Percentiles rank a stretch among this genome's conserved stretches.
Evolutionary conservation across 1,140 invertebrate species (phyloP).

Genomic region (Drosophila suzukii): DNA sequence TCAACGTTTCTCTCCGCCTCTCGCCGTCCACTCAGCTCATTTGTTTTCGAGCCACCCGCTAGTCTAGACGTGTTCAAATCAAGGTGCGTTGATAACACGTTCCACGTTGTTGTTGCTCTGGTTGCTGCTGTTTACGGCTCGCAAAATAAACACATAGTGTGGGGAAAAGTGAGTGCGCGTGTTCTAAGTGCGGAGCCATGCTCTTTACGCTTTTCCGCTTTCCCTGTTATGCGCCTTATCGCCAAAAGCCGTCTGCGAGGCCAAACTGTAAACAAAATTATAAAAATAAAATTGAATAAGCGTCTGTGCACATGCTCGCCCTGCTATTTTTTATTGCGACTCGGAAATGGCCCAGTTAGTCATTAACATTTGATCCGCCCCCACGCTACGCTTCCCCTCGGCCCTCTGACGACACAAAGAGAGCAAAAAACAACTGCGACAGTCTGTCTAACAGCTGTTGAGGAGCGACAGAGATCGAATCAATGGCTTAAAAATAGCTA

Average conservation of each 20-base stretch:
- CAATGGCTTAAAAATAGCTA: constrained; percentile 12
- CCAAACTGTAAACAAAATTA: constrained; percentile 75
- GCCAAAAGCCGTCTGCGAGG: constrained; percentile 45
- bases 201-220: constrained; percentile 38
- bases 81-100: constrained; percentile 73
- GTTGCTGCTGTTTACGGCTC: constrained; percentile 30
- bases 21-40: constrained; percentile 19
- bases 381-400: constrained; percentile 5
- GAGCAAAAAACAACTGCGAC: constrained; percentile 14
- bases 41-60: constrained; percentile 65
- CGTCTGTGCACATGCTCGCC: constrained; percentile 26
- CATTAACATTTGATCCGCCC: constrained; percentile 68
- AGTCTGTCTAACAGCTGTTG: constrained; percentile 54
- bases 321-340: constrained; percentile 69
- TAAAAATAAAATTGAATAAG: constrained; percentile 59
- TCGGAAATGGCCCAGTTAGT: constrained; percentile 65
- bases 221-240: constrained; percentile 51
- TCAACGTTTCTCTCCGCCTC: constrained; percentile 9
- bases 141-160: constrained; percentile 28
- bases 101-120: constrained; percentile 18
- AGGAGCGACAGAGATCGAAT: constrained; percentile 1
- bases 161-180: constrained; percentile 40
- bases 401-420: constrained; percentile 1
- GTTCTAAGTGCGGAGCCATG: constrained; percentile 45
- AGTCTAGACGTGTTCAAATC: constrained; percentile 72